Conservation (phyloP, 2,797 vertebrate genomes). For the Avahi laniger region DNA sequence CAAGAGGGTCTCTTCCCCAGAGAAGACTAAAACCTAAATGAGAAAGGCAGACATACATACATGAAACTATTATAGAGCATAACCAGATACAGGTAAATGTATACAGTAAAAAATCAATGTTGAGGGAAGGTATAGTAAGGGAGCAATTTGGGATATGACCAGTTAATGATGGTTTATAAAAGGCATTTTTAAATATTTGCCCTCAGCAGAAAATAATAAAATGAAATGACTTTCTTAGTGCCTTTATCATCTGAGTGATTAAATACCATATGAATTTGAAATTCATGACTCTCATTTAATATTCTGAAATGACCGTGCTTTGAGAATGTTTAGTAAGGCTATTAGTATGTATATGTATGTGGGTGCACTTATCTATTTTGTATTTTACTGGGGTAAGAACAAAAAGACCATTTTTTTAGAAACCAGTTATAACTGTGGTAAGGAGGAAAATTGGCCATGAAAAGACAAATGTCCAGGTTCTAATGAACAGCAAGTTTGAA, state of each 20-base stretch:
- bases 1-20: background rate
- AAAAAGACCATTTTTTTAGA: conserved; percentile 24
- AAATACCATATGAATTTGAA: conserved; percentile 33
- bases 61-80: background rate
- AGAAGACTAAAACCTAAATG: conserved; percentile 20
- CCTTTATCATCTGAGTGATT: conserved; percentile 8
- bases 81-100: background rate
- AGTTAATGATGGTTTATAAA: conserved; percentile 20
- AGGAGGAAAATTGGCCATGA: background rate
- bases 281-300: background rate
- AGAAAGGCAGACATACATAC: background rate
- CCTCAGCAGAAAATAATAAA: conserved; percentile 25
- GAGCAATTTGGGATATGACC: background rate
- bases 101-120: background rate
- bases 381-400: background rate
- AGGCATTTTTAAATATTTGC: background rate
- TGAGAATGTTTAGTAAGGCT: conserved; percentile 18
- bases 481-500: background rate
- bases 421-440: conserved; percentile 1
- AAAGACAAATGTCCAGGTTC: background rate
- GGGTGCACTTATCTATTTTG: background rate
- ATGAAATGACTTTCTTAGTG: background rate
- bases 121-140: background rate
- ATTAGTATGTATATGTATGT: background rate
- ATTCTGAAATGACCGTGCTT: background rate